Evolutionary conservation across 2,888 invertebrate genomes (phyloP), one percentile per base, ranked within the genome.

Genomic region (Epinotia bilunana): DNA sequence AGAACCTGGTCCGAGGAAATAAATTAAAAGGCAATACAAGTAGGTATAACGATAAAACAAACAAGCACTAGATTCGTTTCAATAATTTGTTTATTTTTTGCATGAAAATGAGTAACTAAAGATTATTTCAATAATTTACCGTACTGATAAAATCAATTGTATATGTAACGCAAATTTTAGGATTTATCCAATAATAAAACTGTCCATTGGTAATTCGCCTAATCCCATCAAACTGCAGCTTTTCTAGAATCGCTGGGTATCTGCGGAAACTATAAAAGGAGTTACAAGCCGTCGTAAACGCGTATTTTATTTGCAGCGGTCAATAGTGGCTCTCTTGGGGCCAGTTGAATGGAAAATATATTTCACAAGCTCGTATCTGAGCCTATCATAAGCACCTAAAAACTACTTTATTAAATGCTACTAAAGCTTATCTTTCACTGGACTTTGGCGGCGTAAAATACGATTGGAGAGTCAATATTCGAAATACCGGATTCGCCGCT

Each of bases 221-320:
- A 60, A 60, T 60, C 60, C 16, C 6, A 7, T 58, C 58, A 60
- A 69, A 46, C 69, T 60, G 69, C 57, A 20, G 57, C 69, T 55
- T 67, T 28, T 60, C 58, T 12, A 60, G 58, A 46, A 60, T 60
- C 69, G 23, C 28, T 23, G 46, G 28, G 57, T 58, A 69, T 69
- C 53, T 57, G 28, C 70, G 64, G 33, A 62, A 75, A 75, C 72
- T 65, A 72, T 75, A 75, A 72, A 74, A 72, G 71, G 61, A 72
- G 71, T 72, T 75, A 71, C 64, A 57, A 28, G 20, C 18, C 49
- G 65, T 86, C 85, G 87, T 87, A 86, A 88, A 87, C 81, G 84
- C 81, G 86, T 87, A 84, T 88, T 88, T 89, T 89, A 87, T 88
- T 82, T 83, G 81, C 82, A 80, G 83, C 81, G 86, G 88, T 84